Conservation (phyloP, 35 echinoderm and acorn worm genomes). For the Diadema setosum region DNA sequence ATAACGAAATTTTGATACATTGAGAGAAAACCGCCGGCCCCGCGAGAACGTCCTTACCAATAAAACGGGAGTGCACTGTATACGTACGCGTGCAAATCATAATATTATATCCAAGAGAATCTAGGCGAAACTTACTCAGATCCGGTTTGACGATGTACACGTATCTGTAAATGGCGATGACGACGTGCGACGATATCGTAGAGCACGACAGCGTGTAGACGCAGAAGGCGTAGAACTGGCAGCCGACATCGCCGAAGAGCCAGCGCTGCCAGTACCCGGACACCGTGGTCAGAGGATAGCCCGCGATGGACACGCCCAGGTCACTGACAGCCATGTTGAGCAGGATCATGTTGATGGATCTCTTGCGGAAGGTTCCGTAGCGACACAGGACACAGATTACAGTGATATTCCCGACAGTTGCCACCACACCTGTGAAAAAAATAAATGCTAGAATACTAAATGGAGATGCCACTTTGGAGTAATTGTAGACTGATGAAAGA, state of each 20-base stretch:
- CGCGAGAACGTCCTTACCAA: no score
- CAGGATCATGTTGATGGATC: conserved; percentile 52
- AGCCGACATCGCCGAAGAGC: conserved; percentile 59
- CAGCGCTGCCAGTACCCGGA: conserved; percentile 56
- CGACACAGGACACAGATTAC: conserved; percentile 15
- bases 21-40: no score
- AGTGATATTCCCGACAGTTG: conserved; percentile 32
- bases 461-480: not conserved
- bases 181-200: conserved; percentile 46
- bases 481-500: no score
- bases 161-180: conserved; percentile 60
- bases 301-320: conserved; percentile 63
- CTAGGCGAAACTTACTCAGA: conserved; percentile 73
- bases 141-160: conserved; percentile 50
- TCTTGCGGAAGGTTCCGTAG: conserved; percentile 45
- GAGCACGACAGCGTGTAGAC: conserved; percentile 43
- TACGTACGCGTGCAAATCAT: no score
- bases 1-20: no score
- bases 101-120: no score
- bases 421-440: not conserved
- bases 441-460: not conserved
- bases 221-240: conserved; percentile 41
- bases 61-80: no score
- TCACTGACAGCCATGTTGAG: conserved; percentile 75
- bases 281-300: conserved; percentile 55